Evolutionary conservation across 2,797 vertebrate species (phyloP).

Genomic region (Danio aesculapii): DNA sequence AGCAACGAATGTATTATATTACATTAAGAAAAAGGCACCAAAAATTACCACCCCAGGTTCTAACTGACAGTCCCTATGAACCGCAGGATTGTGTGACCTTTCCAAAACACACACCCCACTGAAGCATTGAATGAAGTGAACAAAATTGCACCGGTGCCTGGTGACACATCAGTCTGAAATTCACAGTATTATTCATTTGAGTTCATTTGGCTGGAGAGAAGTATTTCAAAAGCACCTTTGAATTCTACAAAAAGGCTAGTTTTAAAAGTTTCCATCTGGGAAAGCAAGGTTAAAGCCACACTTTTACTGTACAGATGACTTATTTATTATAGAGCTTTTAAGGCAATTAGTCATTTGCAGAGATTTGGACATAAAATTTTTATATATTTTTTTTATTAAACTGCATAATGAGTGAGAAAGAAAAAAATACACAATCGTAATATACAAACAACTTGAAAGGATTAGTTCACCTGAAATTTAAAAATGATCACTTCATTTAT

Average conservation of each 20-base stretch:
- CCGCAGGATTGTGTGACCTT: constrained; percentile 49
- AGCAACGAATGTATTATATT: not conserved
- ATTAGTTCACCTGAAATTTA: too few relatives aligned
- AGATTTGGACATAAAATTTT: not conserved
- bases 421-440: not conserved
- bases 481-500: not conserved
- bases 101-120: constrained; percentile 46
- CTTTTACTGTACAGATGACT: not conserved
- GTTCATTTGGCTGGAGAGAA: constrained; percentile 6
- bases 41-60: not conserved
- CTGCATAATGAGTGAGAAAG: not conserved
- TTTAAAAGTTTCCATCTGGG: not conserved
- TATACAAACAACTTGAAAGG: not conserved
- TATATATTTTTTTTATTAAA: not conserved
- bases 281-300: constrained; percentile 2
- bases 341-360: not conserved
- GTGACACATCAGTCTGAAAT: constrained; percentile 26
- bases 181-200: constrained; percentile 6
- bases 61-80: constrained; percentile 14
- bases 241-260: not conserved
- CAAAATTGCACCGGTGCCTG: constrained; percentile 11
- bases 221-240: not conserved
- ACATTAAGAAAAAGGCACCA: not conserved
- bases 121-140: constrained; percentile 39
- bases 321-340: not conserved